Evolutionary conservation across 2,113 vertebrate species (phyloP).

Genomic region (Ptychochromis oligacanthus): DNA sequence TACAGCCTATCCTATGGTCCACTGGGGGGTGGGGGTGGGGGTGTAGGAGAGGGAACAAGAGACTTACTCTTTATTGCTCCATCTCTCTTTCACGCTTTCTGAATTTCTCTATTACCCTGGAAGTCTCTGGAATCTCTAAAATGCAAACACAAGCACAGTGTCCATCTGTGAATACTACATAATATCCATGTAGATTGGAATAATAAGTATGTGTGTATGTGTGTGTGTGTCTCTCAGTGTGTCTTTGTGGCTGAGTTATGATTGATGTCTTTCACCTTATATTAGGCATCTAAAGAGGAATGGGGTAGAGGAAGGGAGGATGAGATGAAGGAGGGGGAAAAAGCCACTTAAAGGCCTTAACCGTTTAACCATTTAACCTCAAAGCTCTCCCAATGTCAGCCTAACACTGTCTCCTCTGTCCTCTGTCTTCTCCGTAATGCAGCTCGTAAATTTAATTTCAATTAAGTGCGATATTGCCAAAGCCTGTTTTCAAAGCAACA

Average conservation of each 20-base stretch:
- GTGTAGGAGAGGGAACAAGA: slow-evolving; percentile 47
- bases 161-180: slow-evolving; percentile 5
- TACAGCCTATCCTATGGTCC: slow-evolving; percentile 42
- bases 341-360: slow-evolving; percentile 63
- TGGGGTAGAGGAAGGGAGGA: slow-evolving; percentile 23
- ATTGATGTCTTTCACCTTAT: slow-evolving; percentile 63
- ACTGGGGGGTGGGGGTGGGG: slow-evolving; percentile 32
- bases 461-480: not conserved
- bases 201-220: slow-evolving; percentile 13
- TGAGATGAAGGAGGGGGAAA: not conserved
- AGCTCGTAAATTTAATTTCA: not conserved
- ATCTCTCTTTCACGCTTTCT: slow-evolving; percentile 71
- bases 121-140: slow-evolving; percentile 50
- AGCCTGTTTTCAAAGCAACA: not conserved
- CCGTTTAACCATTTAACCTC: slow-evolving; percentile 71
- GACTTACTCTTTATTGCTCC: slow-evolving; percentile 60
- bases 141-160: slow-evolving; percentile 22
- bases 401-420: slow-evolving; percentile 24
- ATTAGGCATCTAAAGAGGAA: slow-evolving; percentile 63
- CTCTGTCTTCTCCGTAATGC: not conserved
- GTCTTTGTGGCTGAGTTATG: slow-evolving; percentile 39
- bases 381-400: slow-evolving; percentile 44
- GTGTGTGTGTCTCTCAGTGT: not conserved
- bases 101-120: slow-evolving; percentile 53
- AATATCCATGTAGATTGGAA: slow-evolving; percentile 20